Conservation (phyloP, 2,797 vertebrate genomes). For the Cyprinella venusta region DNA sequence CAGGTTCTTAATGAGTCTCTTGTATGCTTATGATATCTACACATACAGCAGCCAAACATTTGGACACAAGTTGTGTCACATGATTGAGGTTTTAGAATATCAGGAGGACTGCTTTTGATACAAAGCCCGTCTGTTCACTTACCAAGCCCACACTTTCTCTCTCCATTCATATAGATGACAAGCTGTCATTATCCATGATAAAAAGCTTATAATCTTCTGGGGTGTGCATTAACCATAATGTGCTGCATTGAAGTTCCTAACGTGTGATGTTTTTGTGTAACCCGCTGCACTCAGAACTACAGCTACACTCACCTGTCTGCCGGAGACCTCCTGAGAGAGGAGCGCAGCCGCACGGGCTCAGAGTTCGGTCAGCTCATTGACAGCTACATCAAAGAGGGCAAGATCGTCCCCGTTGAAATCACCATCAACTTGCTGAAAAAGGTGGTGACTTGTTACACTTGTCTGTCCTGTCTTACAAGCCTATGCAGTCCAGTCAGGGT, state of each 20-base stretch:
- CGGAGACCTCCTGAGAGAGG: constrained; percentile 92
- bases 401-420: constrained; percentile 96
- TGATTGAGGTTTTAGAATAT: neutral
- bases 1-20: neutral
- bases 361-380: constrained; percentile 91
- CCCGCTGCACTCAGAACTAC: constrained; percentile 77
- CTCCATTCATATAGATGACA: neutral
- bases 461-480: neutral
- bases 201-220: neutral
- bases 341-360: constrained; percentile 87
- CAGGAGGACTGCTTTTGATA: neutral
- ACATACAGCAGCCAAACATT: neutral
- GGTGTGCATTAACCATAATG: neutral
- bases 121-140: neutral
- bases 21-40: neutral
- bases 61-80: neutral
- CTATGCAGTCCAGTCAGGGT: neutral
- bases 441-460: constrained; percentile 78
- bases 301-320: constrained; percentile 95
- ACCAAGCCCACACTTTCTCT: neutral
- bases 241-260: neutral
- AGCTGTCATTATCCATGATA: neutral
- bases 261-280: neutral
- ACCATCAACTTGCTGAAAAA: constrained; percentile 91
- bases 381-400: constrained; percentile 91